Conservation (phyloP, 2,888 invertebrate genomes). For the Lithophane leautieri region DNA sequence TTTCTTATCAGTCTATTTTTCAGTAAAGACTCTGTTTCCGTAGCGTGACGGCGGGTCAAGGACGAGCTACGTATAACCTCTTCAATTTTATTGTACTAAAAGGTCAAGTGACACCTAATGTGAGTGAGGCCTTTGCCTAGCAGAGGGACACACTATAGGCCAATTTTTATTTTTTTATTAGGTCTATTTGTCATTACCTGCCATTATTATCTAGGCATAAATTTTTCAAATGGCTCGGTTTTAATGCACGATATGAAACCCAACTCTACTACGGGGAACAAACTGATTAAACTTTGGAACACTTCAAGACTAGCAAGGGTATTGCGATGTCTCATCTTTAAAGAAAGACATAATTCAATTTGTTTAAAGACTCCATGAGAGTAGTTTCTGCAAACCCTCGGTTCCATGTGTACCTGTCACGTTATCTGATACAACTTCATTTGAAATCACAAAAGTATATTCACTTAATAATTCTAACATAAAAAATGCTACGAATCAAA, state of each 20-base stretch:
- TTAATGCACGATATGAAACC: slow-evolving; percentile 22
- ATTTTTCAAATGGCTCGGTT: slow-evolving; percentile 33
- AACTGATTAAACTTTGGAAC: slow-evolving; percentile 3
- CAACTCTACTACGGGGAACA: not conserved
- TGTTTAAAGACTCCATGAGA: not conserved
- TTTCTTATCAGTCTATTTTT: slow-evolving; percentile 51
- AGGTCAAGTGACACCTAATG: too few relatives aligned
- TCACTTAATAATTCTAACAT: not conserved
- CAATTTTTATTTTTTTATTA: too few relatives aligned
- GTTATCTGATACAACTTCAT: not conserved
- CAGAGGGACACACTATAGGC: too few relatives aligned
- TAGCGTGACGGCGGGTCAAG: slow-evolving; percentile 47
- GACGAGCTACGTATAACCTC: slow-evolving; percentile 50
- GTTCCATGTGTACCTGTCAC: not conserved
- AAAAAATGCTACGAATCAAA: slow-evolving; percentile 15
- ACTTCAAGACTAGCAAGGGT: not conserved
- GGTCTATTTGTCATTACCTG: slow-evolving; percentile 63
- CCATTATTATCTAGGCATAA: slow-evolving; percentile 21
- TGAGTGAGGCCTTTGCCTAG: too few relatives aligned
- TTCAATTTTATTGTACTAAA: slow-evolving; percentile 69
- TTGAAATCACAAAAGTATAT: not conserved
- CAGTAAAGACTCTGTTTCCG: slow-evolving; percentile 43
- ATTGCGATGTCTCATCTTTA: not conserved
- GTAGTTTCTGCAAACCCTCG: not conserved
- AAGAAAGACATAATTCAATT: not conserved